Evolutionary conservation across 2,113 vertebrate genomes (phyloP).

Genomic region (Daboia siamensis): DNA sequence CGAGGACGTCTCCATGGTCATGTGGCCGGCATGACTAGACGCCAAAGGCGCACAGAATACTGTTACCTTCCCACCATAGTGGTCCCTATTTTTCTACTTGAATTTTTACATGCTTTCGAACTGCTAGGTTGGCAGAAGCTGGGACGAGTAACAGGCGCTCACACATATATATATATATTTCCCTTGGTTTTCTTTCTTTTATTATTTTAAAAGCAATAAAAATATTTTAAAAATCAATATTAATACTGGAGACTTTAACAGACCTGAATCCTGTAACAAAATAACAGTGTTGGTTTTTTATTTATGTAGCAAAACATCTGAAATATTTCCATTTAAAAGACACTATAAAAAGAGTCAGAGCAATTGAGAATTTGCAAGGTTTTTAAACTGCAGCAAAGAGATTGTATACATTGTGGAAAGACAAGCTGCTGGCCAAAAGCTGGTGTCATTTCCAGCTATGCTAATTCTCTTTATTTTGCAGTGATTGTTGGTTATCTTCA

Average conservation of each 20-base stretch:
- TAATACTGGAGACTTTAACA: background rate
- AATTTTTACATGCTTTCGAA: too few species aligned
- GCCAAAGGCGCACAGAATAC: too few species aligned
- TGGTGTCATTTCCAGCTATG: conserved; percentile 61
- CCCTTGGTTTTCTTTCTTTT: background rate
- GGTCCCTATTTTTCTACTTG: too few species aligned
- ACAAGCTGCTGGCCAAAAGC: conserved; percentile 55
- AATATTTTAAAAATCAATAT: background rate
- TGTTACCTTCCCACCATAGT: too few species aligned
- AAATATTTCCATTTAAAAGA: conserved; percentile 37
- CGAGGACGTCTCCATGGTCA: too few species aligned
- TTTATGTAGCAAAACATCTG: conserved; percentile 41
- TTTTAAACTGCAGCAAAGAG: conserved; percentile 40
- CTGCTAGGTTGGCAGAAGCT: too few species aligned
- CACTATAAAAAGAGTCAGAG: conserved; percentile 18
- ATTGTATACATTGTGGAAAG: conserved; percentile 39
- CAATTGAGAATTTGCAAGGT: conserved; percentile 42
- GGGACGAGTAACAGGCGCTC: too few species aligned
- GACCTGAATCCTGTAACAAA: conserved; percentile 45
- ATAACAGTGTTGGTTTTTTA: conserved; percentile 47
- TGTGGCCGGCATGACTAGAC: too few species aligned
- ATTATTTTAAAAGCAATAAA: background rate
- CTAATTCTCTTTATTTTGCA: conserved; percentile 61
- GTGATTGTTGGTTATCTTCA: conserved; percentile 60
- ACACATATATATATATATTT: background rate